phyloP scores from a whole-genome alignment of 2,888 invertebrate species.

The Caradrina clavipalpis region DNA sequence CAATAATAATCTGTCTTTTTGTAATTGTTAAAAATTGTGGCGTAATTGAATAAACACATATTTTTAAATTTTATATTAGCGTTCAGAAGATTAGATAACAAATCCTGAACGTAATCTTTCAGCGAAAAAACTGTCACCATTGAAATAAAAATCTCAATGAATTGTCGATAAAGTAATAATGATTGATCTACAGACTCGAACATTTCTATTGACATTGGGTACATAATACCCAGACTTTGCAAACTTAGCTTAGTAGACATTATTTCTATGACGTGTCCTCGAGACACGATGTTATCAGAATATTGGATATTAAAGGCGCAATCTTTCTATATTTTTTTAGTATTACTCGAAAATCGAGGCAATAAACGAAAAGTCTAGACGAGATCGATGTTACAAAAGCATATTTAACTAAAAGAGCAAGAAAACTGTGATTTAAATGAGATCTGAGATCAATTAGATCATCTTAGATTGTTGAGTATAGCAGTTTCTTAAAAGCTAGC shows the following conservation, averaged over 20 bases:
- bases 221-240: background rate
- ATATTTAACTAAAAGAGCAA: too few relatives aligned
- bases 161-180: background rate
- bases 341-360: background rate
- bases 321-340: conserved; percentile 4
- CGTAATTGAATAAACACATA: background rate
- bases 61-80: too few relatives aligned
- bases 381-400: too few relatives aligned
- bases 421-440: too few relatives aligned
- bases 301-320: conserved; percentile 2
- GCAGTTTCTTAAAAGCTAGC: too few relatives aligned
- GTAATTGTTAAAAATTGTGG: background rate
- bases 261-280: background rate
- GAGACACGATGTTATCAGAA: conserved; percentile 10
- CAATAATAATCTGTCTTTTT: background rate
- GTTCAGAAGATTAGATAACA: conserved; percentile 5
- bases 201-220: background rate
- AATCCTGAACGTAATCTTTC: background rate
- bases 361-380: too few relatives aligned
- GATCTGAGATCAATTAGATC: too few relatives aligned
- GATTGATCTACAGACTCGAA: conserved; percentile 7
- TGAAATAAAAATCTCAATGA: conserved; percentile 7
- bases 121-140: conserved; percentile 13
- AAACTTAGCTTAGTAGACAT: conserved; percentile 1
- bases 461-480: too few relatives aligned